Conservation (phyloP, 2,797 vertebrate species). For the Esox masquinongy region DNA sequence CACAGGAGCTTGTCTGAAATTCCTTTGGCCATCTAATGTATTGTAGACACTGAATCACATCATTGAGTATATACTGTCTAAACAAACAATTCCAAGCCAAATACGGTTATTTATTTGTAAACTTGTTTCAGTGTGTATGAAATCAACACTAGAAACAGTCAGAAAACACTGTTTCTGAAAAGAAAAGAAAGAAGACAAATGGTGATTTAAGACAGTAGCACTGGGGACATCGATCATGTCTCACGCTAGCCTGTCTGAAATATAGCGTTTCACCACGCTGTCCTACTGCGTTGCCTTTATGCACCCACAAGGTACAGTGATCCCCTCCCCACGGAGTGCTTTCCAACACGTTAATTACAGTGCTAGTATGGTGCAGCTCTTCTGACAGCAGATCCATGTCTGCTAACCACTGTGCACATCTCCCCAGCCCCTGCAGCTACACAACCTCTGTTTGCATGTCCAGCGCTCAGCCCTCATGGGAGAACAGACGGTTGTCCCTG, state of each 20-base stretch:
- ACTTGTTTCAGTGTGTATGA: neutral
- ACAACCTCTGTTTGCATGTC: neutral
- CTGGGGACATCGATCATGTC: neutral
- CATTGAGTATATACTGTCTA: neutral
- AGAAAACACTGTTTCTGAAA: neutral
- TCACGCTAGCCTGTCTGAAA: neutral
- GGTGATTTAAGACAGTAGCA: neutral
- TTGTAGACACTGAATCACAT: neutral
- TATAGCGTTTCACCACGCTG: neutral
- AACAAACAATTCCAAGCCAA: neutral
- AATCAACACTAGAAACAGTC: constrained; percentile 9
- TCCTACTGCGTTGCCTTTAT: neutral
- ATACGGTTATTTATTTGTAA: neutral
- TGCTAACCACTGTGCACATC: neutral
- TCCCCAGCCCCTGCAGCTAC: neutral
- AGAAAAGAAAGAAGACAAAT: neutral
- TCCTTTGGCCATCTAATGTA: neutral
- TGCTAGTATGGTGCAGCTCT: neutral
- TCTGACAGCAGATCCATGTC: neutral
- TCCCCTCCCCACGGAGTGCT: neutral
- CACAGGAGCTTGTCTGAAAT: constrained; percentile 1
- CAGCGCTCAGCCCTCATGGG: neutral
- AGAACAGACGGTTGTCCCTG: neutral
- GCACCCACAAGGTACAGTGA: neutral
- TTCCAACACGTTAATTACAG: neutral